Base-by-base conservation (phyloP, 2,113 vertebrate species). In the Ceyx cyanopectus region DNA sequence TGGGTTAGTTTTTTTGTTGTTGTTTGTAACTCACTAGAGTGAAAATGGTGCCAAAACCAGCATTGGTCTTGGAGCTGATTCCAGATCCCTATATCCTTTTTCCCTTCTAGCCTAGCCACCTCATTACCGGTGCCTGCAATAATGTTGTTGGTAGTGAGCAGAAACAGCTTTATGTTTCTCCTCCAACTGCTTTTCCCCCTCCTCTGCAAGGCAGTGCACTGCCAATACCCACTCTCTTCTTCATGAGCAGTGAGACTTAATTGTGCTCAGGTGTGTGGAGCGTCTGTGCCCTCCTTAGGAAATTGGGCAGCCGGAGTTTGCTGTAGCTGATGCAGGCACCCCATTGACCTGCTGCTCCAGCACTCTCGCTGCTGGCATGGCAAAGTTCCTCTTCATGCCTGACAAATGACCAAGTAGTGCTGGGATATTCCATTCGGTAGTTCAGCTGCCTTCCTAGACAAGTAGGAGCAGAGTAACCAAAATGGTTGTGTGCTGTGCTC, bases 11-110 rank as follows among this genome's bases (percentile, higher is more conserved):
- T 80, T 73, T 58, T 51, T 61, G 21, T 61, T 57, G 66, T 93
- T 81, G 63, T 94, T 90, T 97, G 92, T 89, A 97, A 96, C 95
- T 97, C 96, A 83, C 96, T 97, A 68, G 82, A 97, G 96, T 96
- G 92, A 96, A 93, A 96, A 81, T 87, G 92, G 90, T 97, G 97
- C 97, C 97, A 98, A 97, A 97, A 93, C 95, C 95, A 97, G 97
- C 96, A 86, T 62, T 97, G 97, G 96, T 97, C 96, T 97, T 98
- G 96, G 97, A 98, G 94, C 96, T 84, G 93, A 97, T 87, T 97
- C 75, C 91, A 92, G 89, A 90, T 92, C 95, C 95, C 91, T 95
- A 19, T 93, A 88, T 97, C 91, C 75, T 56, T 79, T 95, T 97
- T 53, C 86, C 54, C 83, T 96, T 93, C 93, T 92, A 97, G 76